A percentile compares a stretch with the other conserved stretches of the same genome.
Evolutionary conservation across 2,888 invertebrate genomes (phyloP).

Genomic region (Xanthia icteritia): DNA sequence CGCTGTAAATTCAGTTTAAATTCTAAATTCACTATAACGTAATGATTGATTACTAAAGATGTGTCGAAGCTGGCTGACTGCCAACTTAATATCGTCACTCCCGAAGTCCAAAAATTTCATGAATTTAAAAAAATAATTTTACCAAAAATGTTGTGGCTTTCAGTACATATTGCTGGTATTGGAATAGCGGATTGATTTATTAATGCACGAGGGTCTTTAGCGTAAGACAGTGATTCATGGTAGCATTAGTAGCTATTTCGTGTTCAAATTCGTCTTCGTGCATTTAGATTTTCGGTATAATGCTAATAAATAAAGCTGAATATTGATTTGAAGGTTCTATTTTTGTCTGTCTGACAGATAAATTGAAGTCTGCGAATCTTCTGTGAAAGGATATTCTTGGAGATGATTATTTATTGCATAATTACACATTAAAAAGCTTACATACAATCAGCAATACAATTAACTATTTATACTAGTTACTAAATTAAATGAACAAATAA

Average conservation of each 20-base stretch:
- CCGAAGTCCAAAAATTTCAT: background rate
- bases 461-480: too few relatives aligned
- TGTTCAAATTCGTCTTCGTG: constrained; percentile 2
- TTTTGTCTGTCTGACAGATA: background rate
- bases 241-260: constrained; percentile 20
- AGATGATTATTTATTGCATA: background rate
- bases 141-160: background rate
- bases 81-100: background rate
- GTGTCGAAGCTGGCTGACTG: background rate
- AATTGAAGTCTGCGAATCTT: background rate
- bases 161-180: background rate
- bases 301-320: constrained; percentile 14
- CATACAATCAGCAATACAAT: background rate
- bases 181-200: constrained; percentile 34
- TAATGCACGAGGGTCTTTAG: constrained; percentile 6
- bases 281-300: background rate
- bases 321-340: background rate
- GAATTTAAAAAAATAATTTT: constrained; percentile 1
- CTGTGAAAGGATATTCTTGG: background rate
- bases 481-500: too few relatives aligned
- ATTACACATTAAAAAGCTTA: background rate
- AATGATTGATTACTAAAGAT: background rate
- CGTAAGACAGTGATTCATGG: constrained; percentile 44
- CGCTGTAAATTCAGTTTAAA: background rate
- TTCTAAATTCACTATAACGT: background rate